Evolutionary conservation across 2,888 invertebrate genomes (phyloP).

Genomic region (Neoaliturus tenellus): DNA sequence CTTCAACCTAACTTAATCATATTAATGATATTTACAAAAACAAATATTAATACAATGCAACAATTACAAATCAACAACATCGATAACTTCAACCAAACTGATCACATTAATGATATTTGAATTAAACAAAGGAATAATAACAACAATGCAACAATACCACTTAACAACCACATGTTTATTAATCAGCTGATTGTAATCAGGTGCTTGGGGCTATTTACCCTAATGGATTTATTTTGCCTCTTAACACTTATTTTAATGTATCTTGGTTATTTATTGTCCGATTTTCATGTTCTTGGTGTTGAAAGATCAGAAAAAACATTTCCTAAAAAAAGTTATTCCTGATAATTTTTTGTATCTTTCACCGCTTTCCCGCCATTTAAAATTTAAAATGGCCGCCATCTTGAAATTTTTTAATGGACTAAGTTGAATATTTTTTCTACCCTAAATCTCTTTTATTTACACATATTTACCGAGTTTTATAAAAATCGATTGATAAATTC

Average conservation of each 20-base stretch:
- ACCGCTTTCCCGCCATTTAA: not conserved
- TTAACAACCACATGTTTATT: not conserved
- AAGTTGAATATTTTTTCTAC: not conserved
- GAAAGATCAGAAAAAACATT: not conserved
- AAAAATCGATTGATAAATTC: not conserved
- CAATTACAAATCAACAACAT: not conserved
- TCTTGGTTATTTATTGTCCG: not conserved
- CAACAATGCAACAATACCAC: slow-evolving; percentile 6
- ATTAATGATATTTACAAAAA: too few relatives aligned
- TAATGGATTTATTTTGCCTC: slow-evolving; percentile 9
- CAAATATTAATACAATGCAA: not conserved
- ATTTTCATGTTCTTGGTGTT: not conserved
- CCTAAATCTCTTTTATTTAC: not conserved
- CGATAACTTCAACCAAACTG: too few relatives aligned
- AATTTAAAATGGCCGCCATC: slow-evolving; percentile 22
- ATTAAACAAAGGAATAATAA: not conserved
- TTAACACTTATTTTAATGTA: not conserved
- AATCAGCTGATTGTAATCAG: not conserved
- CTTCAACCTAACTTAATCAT: not conserved
- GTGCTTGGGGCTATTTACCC: not conserved
- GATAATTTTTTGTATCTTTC: not conserved
- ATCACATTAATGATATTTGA: not conserved
- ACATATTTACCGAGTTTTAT: not conserved
- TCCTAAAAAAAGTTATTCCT: not conserved
- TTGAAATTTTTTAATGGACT: not conserved